phyloP scores from a whole-genome alignment of 1,140 invertebrate genomes.

The Schlechtendalia chinensis region DNA sequence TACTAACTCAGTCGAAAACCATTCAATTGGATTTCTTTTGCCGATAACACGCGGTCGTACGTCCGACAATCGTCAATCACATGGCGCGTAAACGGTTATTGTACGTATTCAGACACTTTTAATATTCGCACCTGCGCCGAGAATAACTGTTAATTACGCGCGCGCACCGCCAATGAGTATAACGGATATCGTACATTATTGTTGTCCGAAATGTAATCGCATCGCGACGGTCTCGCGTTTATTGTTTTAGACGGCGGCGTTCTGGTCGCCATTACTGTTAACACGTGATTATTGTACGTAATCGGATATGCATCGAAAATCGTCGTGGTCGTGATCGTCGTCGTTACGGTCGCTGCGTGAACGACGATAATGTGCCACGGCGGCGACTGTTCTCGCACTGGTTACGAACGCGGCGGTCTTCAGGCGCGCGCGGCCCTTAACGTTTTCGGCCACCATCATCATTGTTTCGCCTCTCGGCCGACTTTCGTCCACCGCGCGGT shows the following conservation, averaged over 20 bases:
- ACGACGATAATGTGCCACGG: neutral
- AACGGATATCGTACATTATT: no score
- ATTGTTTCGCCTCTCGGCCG: slow-evolving; percentile 34
- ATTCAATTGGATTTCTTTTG: neutral
- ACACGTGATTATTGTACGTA: no score
- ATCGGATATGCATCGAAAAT: neutral
- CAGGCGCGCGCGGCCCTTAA: slow-evolving; percentile 9
- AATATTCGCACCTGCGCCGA: no score
- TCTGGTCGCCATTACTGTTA: no score
- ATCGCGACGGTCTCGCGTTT: no score
- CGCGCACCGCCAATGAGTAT: no score
- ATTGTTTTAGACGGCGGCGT: no score
- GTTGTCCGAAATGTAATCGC: no score
- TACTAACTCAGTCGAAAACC: neutral
- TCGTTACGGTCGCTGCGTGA: neutral
- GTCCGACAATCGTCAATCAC: neutral
- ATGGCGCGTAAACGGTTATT: no score
- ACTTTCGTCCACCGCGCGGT: neutral
- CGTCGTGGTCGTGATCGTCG: neutral
- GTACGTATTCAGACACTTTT: no score
- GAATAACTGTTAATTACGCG: no score
- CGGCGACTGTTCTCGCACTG: slow-evolving; percentile 25
- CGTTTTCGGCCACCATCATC: slow-evolving; percentile 39
- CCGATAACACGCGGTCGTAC: neutral
- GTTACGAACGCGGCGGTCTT: slow-evolving; percentile 14